Base-by-base conservation (phyloP, 2,888 invertebrate species). In the Epinotia bilunana region DNA sequence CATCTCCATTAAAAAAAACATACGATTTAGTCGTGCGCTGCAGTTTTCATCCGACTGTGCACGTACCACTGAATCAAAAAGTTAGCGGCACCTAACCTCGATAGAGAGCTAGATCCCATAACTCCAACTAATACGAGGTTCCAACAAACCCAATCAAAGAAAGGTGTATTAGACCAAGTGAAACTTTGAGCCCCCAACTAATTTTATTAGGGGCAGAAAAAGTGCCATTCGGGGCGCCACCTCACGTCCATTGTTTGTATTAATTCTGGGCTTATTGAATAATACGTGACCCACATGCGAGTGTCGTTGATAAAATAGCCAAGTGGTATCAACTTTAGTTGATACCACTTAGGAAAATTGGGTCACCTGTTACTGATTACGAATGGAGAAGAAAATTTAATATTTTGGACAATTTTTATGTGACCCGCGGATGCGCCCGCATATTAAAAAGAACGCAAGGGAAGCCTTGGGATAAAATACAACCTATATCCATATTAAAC, bases 211-310 rank as follows among this genome's bases (percentile, higher is more conserved):
- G 55, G 23, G 64, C 73, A 70, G 70, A 76, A 77, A 76, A 73
- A 77, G 73, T 71, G 70, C 70, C 74, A 43, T 73, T 77, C 73
- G n/a, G 28, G 57, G 13, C 58, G 33, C 65, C 76, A 63, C 60
- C 73, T 76, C 77, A 78, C 77, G 77, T 77, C 55, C 72, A 61
- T 18, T 75, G 74, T 74, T 64, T 72, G 72, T 76, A 77, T 78
- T 78, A 78, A 78, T 78, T 77, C 76, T 69, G 76, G 76, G 74
- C 77, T 76, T 78, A 78, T 77, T 75, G 73, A 77, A 78, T 77
- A 74, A 75, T 75, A 78, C 77, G 77, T 77, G 77, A 77, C 72
- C 69, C 71, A 75, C 77, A 74, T 78, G 75, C 60, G 71, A 77
- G 63, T 58, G 53, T 33, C 61, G 70, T 76, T 77, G 70, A 75